Percentiles rank a stretch among this genome's conserved stretches.
Conservation (phyloP, 2,113 vertebrate species). For the Castor canadensis region DNA sequence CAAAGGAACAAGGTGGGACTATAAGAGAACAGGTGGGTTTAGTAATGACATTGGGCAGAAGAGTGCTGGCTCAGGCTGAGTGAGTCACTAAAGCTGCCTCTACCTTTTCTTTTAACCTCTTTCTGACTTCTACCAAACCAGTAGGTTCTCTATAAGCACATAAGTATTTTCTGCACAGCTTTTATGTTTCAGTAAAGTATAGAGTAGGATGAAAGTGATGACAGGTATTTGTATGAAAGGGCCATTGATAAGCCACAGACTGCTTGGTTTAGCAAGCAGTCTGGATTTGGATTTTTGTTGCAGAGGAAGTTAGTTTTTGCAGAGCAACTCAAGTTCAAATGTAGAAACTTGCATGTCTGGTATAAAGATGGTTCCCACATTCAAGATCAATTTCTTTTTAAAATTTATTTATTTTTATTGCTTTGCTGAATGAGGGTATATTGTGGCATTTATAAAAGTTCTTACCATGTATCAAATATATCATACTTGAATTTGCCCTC, state of each 20-base stretch:
- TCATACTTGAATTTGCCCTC: too few relatives aligned
- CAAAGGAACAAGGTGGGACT: background rate
- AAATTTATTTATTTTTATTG: too few relatives aligned
- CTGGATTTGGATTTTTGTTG: slow-evolving; percentile 5
- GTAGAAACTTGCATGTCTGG: background rate
- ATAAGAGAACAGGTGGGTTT: background rate
- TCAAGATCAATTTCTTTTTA: too few relatives aligned
- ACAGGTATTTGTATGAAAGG: background rate
- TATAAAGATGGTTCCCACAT: background rate
- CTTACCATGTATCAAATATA: too few relatives aligned
- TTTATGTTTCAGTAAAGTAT: slow-evolving; percentile 40
- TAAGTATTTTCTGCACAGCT: slow-evolving; percentile 5
- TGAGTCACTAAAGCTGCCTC: background rate
- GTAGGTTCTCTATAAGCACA: background rate
- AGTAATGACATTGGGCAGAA: background rate
- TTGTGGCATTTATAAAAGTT: too few relatives aligned
- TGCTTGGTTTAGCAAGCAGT: background rate
- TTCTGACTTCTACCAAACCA: slow-evolving; percentile 12
- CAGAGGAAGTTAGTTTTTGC: background rate
- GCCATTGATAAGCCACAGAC: background rate
- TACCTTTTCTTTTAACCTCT: background rate
- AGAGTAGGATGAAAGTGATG: background rate
- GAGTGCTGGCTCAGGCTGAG: background rate
- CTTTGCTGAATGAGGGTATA: too few relatives aligned
- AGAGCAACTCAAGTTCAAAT: background rate